Percentiles rank a stretch among this genome's conserved stretches.
phyloP scores from a whole-genome alignment of 1,140 invertebrate genomes.

The Eumeta japonica region DNA sequence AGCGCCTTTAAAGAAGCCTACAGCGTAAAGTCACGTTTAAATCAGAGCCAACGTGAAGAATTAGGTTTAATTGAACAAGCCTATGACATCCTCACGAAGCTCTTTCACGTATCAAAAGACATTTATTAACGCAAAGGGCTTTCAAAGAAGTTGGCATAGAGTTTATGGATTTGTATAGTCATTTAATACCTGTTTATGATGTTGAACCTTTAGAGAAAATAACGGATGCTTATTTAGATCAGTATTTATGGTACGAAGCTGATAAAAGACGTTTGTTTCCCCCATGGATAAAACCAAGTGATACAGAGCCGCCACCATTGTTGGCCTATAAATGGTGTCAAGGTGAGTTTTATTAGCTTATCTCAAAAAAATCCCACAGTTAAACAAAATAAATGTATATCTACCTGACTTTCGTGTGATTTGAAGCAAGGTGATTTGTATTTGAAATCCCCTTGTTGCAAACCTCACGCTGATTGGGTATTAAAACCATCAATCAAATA shows the following conservation, averaged over 20 bases:
- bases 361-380: background rate
- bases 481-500: slow-evolving; percentile 6
- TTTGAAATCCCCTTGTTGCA: slow-evolving; percentile 65
- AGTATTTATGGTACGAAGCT: slow-evolving; percentile 99
- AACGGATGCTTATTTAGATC: slow-evolving; percentile 99
- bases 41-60: slow-evolving; percentile 98
- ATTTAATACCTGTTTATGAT: slow-evolving; percentile 98
- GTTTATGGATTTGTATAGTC: slow-evolving; percentile 99
- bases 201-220: slow-evolving; percentile 99
- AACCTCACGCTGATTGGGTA: slow-evolving; percentile 61
- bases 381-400: background rate
- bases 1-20: slow-evolving; percentile 97
- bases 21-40: slow-evolving; percentile 94
- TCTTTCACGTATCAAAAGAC: slow-evolving; percentile 97
- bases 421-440: slow-evolving; percentile 64
- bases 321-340: slow-evolving; percentile 99
- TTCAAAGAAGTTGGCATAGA: slow-evolving; percentile 99
- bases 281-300: slow-evolving; percentile 98
- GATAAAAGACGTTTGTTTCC: slow-evolving; percentile 96
- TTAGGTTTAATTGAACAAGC: slow-evolving; percentile 98
- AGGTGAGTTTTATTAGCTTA: no score
- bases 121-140: slow-evolving; percentile 94
- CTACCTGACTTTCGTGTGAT: slow-evolving; percentile 58
- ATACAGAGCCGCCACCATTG: slow-evolving; percentile 96
- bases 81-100: slow-evolving; percentile 99